These are phyloP conservation scores for Chloroceryle amazona DNA, from an alignment of 2,797 vertebrate species.

Conservation along the genomic window DNA sequence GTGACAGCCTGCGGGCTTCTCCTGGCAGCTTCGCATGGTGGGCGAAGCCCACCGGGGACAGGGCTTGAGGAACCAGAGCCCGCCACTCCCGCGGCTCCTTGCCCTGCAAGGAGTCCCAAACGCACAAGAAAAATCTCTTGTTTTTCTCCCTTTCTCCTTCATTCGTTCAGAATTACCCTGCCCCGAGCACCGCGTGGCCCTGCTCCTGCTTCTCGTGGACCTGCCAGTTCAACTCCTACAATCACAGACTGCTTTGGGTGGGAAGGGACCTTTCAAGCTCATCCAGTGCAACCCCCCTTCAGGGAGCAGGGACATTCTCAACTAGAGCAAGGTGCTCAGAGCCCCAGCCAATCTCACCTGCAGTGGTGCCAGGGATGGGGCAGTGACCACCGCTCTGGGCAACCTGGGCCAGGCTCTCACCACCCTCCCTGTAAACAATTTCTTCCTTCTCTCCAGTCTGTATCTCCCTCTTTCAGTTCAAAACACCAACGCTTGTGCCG, in stretches of 20 bases:
- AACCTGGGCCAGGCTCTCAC: neutral
- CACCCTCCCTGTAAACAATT: neutral
- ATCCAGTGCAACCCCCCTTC: neutral
- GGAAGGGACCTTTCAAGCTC: neutral
- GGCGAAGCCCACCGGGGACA: neutral
- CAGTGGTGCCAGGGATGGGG: neutral
- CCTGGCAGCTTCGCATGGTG: neutral
- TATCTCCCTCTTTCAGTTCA: neutral
- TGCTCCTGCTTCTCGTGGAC: neutral
- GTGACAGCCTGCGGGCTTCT: neutral
- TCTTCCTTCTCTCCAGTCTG: neutral
- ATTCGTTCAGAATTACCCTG: rapidly evolving
- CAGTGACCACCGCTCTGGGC: neutral
- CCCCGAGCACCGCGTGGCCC: no score
- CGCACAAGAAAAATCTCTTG: neutral
- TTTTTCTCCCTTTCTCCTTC: neutral
- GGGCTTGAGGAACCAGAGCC: neutral
- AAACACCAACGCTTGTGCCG: neutral
- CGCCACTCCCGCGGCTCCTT: neutral
- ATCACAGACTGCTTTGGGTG: neutral
- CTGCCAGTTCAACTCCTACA: neutral
- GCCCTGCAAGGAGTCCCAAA: neutral
- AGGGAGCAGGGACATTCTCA: neutral
- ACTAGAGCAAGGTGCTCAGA: neutral
- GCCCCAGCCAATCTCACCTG: neutral